Evolutionary conservation across 2,888 invertebrate species (phyloP).

Genomic region (Cataglyphis altisquamis): DNA sequence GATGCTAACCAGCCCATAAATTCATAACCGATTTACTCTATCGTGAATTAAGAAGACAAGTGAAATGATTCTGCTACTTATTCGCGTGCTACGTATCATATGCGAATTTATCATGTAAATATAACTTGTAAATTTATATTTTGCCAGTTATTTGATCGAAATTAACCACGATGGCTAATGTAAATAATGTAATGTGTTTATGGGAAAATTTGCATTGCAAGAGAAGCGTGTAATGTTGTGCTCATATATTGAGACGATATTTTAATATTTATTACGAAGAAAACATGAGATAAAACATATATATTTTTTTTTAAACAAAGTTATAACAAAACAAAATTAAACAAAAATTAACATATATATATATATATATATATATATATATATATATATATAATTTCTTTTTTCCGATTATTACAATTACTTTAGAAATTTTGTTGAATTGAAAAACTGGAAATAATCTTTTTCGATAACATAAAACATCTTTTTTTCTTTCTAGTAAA

Average conservation of each 20-base stretch:
- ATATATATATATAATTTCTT: background rate
- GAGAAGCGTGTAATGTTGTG: background rate
- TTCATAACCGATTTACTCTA: slow-evolving; percentile 46
- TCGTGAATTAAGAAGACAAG: slow-evolving; percentile 35
- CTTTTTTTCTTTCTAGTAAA: background rate
- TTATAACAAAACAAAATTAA: no score
- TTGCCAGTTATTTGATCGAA: background rate
- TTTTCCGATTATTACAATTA: background rate
- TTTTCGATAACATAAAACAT: background rate
- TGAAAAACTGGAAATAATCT: background rate
- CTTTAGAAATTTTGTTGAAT: background rate
- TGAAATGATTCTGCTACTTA: slow-evolving; percentile 18
- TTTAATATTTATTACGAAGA: background rate
- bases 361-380: no score
- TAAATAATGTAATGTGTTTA: background rate
- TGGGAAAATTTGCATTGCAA: background rate
- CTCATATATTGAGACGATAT: background rate
- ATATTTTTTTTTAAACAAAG: background rate
- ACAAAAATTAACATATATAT: no score
- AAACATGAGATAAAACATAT: background rate
- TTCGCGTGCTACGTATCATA: background rate
- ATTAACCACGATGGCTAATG: background rate
- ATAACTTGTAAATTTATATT: background rate
- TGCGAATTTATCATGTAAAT: background rate
- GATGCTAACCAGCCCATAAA: slow-evolving; percentile 52